phyloP scores from a whole-genome alignment of 2,797 vertebrate genomes.

The Martes flavigula region DNA sequence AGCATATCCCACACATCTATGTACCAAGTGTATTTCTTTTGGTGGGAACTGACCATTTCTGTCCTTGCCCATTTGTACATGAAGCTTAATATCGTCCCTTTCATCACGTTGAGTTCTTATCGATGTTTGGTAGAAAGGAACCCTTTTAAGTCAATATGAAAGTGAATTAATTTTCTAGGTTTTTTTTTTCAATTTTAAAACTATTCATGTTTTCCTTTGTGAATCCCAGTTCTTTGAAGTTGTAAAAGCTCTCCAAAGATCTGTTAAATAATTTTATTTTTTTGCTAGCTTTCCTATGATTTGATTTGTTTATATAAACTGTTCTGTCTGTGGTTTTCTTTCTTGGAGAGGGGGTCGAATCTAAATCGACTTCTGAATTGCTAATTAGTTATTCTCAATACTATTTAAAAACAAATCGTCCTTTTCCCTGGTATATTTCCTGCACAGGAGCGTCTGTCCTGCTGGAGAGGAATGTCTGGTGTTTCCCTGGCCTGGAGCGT shows the following conservation, averaged over 20 bases:
- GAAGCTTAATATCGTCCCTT: slow-evolving; percentile 33
- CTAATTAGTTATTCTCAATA: slow-evolving; percentile 30
- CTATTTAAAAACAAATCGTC: slow-evolving; percentile 35
- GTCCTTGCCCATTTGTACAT: slow-evolving; percentile 11
- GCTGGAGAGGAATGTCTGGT: not conserved
- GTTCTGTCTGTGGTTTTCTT: slow-evolving; percentile 16
- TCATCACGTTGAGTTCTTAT: not conserved
- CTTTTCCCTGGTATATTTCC: not conserved
- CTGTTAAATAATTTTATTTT: slow-evolving; percentile 47
- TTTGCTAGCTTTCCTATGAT: slow-evolving; percentile 42
- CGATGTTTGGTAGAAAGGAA: slow-evolving; percentile 17
- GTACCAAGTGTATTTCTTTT: slow-evolving; percentile 17
- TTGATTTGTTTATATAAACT: slow-evolving; percentile 39
- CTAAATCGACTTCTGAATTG: slow-evolving; percentile 39
- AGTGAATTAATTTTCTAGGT: slow-evolving; percentile 45
- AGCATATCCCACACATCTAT: not conserved
- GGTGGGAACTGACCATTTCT: not conserved
- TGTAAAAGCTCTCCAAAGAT: slow-evolving; percentile 49
- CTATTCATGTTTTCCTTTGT: slow-evolving; percentile 55
- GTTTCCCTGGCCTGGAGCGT: not conserved
- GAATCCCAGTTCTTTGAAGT: slow-evolving; percentile 26
- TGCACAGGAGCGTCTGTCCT: not conserved
- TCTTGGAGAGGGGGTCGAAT: not conserved
- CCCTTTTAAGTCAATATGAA: slow-evolving; percentile 38
- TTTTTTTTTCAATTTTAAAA: slow-evolving; percentile 43